Evolutionary conservation across 2,888 invertebrate genomes (phyloP), one percentile per base, ranked within the genome.

Genomic region (Tiliacea aurago): DNA sequence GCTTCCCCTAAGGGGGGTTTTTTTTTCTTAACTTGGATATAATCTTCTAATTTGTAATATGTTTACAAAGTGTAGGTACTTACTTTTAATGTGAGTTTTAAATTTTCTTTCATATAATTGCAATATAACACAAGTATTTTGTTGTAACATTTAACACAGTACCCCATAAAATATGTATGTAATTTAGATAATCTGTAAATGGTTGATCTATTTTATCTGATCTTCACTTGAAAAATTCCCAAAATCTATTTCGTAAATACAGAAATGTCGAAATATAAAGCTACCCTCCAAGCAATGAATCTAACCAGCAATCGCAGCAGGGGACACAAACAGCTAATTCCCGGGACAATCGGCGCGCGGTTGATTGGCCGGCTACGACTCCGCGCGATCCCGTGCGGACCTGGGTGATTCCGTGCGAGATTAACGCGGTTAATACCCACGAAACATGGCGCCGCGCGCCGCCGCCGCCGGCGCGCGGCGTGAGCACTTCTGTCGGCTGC

Each of bases 371-470:
- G 23, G 61, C 79, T 59, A 11, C 28, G 79, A 72, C 47, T n/a
- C 72, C 51, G 37, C 23, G 43, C 73, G 58, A 51, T 13, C 6
- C 15, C 77, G 33, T 20, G 43, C 43, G 55, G 37, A 47, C n/a
- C 53, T 13, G 62, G 33, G 56, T 65, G 66, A 80, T 64, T 51
- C 49, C 58, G 28, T 66, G 61, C 59, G 61, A 81, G 78, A 86
- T 86, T 80, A 77, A 69, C 73, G 56, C 78, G 64, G 59, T 73
- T 78, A 81, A 78, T 78, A 73, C 64, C 72, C 74, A 63, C 76
- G n/a, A 85, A 86, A 85, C 81, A 86, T 80, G 70, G 43, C 41
- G 66, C 65, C 61, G 64, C 75, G n/a, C n/a, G n/a, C n/a, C n/a
- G n/a, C n/a, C n/a, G n/a, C n/a, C n/a, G n/a, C n/a, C n/a, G n/a